Percentiles rank a stretch among this genome's conserved stretches.
phyloP scores from a whole-genome alignment of 2,797 vertebrate species.

The Coluber constrictor region DNA sequence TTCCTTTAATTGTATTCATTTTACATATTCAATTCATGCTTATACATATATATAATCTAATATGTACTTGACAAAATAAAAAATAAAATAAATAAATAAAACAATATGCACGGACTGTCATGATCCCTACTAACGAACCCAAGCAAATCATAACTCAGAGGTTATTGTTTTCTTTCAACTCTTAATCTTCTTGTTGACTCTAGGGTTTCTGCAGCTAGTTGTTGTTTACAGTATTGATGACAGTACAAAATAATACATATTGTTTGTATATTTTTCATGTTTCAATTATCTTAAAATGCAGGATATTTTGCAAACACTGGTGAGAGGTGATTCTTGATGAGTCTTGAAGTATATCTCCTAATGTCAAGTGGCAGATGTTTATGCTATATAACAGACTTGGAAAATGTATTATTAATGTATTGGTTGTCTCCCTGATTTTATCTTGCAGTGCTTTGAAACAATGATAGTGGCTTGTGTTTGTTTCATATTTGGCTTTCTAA shows the following conservation, averaged over 20 bases:
- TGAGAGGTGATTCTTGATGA: not conserved
- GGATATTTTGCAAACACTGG: not conserved
- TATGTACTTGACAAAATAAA: too few relatives aligned
- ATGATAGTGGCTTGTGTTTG: not conserved
- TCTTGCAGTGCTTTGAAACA: not conserved
- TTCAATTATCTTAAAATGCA: constrained; percentile 5
- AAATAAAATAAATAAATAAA: too few relatives aligned
- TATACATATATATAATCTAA: too few relatives aligned
- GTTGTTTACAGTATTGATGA: constrained; percentile 16
- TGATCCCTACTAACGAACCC: too few relatives aligned
- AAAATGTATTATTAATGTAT: not conserved
- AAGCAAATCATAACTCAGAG: too few relatives aligned
- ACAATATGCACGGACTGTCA: too few relatives aligned
- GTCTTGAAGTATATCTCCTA: not conserved
- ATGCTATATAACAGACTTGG: not conserved
- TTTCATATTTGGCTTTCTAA: not conserved
- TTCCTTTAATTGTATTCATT: too few relatives aligned
- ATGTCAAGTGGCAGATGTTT: not conserved
- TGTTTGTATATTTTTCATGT: constrained; percentile 10
- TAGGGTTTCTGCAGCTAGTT: not conserved
- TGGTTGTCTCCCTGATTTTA: not conserved
- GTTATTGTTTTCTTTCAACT: constrained; percentile 17
- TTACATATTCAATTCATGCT: too few relatives aligned
- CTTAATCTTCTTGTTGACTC: not conserved
- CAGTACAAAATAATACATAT: not conserved